phyloP scores from a whole-genome alignment of 2,797 vertebrate genomes.

The Danio tinwini region DNA sequence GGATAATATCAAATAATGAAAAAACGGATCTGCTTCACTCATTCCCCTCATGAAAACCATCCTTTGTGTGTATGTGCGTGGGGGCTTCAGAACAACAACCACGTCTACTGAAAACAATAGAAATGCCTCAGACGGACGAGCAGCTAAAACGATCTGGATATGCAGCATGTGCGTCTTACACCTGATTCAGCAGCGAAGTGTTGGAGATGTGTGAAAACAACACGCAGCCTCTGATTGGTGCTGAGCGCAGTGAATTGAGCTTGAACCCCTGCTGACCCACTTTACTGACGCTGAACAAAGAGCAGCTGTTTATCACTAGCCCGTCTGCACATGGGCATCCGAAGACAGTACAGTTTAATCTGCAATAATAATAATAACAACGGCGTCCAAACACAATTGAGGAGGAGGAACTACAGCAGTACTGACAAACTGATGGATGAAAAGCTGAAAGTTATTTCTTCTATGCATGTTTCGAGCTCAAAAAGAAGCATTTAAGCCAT shows the following conservation, averaged over 20 bases:
- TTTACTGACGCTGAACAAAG: conserved; percentile 76
- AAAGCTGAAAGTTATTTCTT: not conserved
- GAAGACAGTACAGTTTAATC: not conserved
- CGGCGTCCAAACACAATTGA: no score
- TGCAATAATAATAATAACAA: no score
- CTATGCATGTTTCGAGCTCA: not conserved
- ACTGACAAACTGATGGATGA: not conserved
- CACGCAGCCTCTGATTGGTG: conserved; percentile 18
- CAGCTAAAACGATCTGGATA: not conserved
- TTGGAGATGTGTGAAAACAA: conserved; percentile 41
- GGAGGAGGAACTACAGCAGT: no score
- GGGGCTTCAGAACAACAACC: not conserved
- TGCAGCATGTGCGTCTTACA: not conserved
- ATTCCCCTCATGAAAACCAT: not conserved
- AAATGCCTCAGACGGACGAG: not conserved
- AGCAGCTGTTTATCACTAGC: conserved; percentile 72
- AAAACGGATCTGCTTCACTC: not conserved
- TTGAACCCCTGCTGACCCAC: conserved; percentile 74
- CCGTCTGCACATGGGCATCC: conserved; percentile 39
- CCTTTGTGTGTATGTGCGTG: not conserved
- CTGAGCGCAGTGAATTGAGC: conserved; percentile 54
- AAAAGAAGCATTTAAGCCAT: no score
- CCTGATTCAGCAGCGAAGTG: not conserved
- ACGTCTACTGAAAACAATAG: not conserved
- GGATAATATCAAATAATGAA: not conserved